Conservation (phyloP, 2,888 invertebrate genomes). For the Leucophenga maculata region DNA sequence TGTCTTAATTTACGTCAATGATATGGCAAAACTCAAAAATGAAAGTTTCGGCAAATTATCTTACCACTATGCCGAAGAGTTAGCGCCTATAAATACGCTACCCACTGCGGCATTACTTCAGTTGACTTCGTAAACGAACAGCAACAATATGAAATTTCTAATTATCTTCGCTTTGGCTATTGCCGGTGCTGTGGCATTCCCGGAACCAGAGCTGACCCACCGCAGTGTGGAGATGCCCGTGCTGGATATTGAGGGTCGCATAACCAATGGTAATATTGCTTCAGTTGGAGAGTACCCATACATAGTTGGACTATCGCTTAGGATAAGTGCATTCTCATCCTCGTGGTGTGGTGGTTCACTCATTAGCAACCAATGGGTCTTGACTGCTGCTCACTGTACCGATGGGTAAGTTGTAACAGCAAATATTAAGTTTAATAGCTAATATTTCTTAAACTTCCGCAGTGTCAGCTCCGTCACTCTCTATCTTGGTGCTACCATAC, state of each 20-base stretch:
- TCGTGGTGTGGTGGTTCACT: constrained; percentile 59
- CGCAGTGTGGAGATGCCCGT: constrained; percentile 51
- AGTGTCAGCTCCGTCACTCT: constrained; percentile 49
- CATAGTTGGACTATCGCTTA: constrained; percentile 54
- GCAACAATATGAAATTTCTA: constrained; percentile 56
- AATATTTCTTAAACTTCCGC: background rate
- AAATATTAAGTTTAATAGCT: background rate
- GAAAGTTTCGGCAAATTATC: too few relatives aligned
- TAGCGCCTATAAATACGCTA: background rate
- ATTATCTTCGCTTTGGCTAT: constrained; percentile 55
- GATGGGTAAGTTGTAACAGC: constrained; percentile 47
- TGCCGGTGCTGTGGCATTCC: constrained; percentile 46
- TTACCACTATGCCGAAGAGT: background rate
- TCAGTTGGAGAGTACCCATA: constrained; percentile 53
- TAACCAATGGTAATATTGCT: constrained; percentile 49
- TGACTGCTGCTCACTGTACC: constrained; percentile 63
- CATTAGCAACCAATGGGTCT: constrained; percentile 44
- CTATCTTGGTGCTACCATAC: constrained; percentile 50
- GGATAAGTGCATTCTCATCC: constrained; percentile 29
- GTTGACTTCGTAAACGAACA: too few relatives aligned
- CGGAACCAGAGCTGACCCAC: constrained; percentile 34
- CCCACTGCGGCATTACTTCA: too few relatives aligned
- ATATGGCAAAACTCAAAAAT: too few relatives aligned
- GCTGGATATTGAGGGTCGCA: constrained; percentile 51
- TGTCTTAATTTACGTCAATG: background rate